Percentiles rank a stretch among this genome's conserved stretches.
These are phyloP conservation scores for Drosophila engyochracea DNA, from an alignment of 2,888 invertebrate species.

Conservation along the genomic window DNA sequence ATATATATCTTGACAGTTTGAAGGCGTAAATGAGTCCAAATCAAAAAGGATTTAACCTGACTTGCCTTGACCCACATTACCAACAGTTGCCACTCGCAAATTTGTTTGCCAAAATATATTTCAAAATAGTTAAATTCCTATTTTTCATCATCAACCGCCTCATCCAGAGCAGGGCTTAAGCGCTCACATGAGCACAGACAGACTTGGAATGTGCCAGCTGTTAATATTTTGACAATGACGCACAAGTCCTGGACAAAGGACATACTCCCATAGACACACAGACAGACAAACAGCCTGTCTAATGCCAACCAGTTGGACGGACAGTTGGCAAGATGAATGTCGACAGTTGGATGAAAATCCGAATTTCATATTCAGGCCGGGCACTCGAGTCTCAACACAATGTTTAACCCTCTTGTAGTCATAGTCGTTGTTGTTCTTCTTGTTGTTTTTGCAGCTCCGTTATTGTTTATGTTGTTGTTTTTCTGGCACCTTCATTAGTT, in stretches of 20 bases:
- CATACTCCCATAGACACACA: conserved; percentile 16
- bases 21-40: conserved; percentile 34
- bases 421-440: conserved; percentile 11
- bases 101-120: conserved; percentile 64
- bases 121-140: conserved; percentile 77
- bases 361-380: conserved; percentile 79
- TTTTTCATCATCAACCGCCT: conserved; percentile 68
- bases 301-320: conserved; percentile 73
- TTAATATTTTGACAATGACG: conserved; percentile 81
- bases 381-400: conserved; percentile 55
- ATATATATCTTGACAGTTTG: conserved; percentile 31
- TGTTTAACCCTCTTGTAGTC: conserved; percentile 45
- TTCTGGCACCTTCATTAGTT: conserved; percentile 80
- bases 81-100: conserved; percentile 29
- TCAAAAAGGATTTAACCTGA: conserved; percentile 49
- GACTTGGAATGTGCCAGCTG: conserved; percentile 74
- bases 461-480: conserved; percentile 72
- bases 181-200: conserved; percentile 54
- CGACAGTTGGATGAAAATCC: conserved; percentile 76
- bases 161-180: conserved; percentile 55
- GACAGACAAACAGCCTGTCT: conserved; percentile 37
- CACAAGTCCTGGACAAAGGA: conserved; percentile 70
- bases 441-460: conserved; percentile 26
- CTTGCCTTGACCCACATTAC: conserved; percentile 60
- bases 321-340: conserved; percentile 79